Percentiles rank a stretch among this genome's conserved stretches.
Evolutionary conservation across 37 sponge, comb jelly and placozoan genomes (phyloP).

Genomic region (Beroe forskalii): DNA sequence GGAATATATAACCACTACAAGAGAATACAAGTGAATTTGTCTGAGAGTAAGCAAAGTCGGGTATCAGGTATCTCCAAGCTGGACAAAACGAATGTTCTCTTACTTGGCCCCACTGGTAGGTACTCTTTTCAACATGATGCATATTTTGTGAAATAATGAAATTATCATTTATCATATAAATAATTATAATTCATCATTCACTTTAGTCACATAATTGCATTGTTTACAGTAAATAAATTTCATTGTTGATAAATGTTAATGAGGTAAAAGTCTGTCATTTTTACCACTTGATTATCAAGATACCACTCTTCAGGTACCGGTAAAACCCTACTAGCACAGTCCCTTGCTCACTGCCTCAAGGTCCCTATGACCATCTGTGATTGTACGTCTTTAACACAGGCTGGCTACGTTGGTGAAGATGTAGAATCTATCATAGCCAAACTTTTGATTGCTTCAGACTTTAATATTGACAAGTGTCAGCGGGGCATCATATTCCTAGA

Average conservation of each 20-base stretch:
- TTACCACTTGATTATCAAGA: too few species aligned
- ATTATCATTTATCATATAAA: too few species aligned
- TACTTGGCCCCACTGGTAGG: constrained; percentile 96
- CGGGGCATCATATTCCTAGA: constrained; percentile 32
- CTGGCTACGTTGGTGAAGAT: constrained; percentile 99
- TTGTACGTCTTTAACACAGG: constrained; percentile 97
- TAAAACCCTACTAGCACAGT: constrained; percentile 90
- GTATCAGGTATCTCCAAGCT: constrained; percentile 65
- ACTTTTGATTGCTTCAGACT: constrained; percentile 64
- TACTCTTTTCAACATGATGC: too few species aligned
- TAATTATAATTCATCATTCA: too few species aligned
- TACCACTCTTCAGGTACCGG: constrained; percentile 76
- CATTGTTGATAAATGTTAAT: too few species aligned
- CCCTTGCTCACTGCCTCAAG: constrained; percentile 85
- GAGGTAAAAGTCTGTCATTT: too few species aligned
- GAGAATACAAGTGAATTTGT: constrained; percentile 68
- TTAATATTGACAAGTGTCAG: constrained; percentile 60
- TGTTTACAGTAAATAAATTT: too few species aligned
- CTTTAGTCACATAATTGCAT: too few species aligned
- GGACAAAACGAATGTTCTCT: constrained; percentile 95
- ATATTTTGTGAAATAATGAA: too few species aligned
- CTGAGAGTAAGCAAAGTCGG: background rate
- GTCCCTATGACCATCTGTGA: constrained; percentile 99
- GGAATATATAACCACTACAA: constrained; percentile 99
- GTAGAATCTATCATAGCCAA: constrained; percentile 73